Base-by-base conservation (phyloP, 1,140 invertebrate genomes). In the Melipona quadrifasciata region DNA sequence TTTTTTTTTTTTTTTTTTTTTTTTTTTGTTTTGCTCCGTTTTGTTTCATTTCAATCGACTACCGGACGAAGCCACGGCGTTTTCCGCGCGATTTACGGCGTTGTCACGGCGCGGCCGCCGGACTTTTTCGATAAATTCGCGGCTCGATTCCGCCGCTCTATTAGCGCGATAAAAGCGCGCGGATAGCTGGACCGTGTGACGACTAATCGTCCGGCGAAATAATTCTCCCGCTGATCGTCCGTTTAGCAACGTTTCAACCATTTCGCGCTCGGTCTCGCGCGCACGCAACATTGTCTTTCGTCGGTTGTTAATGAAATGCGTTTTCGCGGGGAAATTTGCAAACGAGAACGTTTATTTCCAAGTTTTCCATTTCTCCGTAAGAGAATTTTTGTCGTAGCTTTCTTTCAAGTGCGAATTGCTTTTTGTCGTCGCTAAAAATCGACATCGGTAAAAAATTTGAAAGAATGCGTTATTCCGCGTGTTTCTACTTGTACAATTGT, bases 71-170 rank as follows among this genome's bases (percentile, higher is more conserved):
- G 14, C 14, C 24, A 6, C 55, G 55, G 21, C 14, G 55, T 16
- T 78, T 65, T 55, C 64, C n/a, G 3, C 64, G 47, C 47, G 47
- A 78, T 78, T 67, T 65, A 53, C 75, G 27, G 10, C 24, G 14
- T 24, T 31, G 77, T 71, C 27, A 19, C 68, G 34, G 6, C 24
- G 65, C n/a, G 67, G 8, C 34, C 19, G n/a, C 27, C 4, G 16
- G 39, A 3, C 55, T 74, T 82, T 74, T 74, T 53, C 70, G 57
- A 73, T 64, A 74, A 34, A 82, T 82, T 24, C 67, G 24, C 24
- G 19, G 55, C n/a, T 55, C 27, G 27, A 64, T 31, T 51, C 39
- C n/a, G 16, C 24, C 10, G 70, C 3, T 34, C 21, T 65, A 74
- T 81, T 58, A 24, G 57, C 53, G 67, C n/a, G 51, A 31, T 80